Conservation (phyloP, 2,113 vertebrate genomes). For the Dipodomys ordii region DNA sequence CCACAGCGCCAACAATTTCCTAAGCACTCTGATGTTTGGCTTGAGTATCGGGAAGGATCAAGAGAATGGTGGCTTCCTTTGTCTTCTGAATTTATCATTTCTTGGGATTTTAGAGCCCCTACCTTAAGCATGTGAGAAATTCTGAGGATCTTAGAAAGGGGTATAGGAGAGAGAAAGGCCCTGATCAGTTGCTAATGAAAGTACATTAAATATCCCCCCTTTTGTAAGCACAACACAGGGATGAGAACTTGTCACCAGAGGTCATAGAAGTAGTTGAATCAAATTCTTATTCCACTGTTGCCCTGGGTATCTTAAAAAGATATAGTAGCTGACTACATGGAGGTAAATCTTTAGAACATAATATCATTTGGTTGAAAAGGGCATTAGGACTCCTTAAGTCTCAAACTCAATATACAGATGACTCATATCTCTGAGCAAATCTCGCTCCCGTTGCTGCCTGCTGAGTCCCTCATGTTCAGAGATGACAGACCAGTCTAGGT, state of each 20-base stretch:
- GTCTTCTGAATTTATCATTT: neutral
- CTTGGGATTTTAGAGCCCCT: neutral
- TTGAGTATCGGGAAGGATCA: neutral
- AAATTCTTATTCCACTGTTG: neutral
- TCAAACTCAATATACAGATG: neutral
- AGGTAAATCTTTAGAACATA: neutral
- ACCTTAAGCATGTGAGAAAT: neutral
- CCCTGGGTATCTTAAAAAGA: neutral
- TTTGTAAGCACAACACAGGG: neutral
- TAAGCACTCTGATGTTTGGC: neutral
- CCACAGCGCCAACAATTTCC: neutral
- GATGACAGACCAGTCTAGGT: neutral
- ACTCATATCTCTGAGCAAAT: neutral
- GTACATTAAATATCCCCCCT: neutral
- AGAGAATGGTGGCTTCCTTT: neutral
- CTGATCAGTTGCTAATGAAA: neutral
- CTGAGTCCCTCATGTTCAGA: neutral
- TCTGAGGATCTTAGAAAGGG: neutral
- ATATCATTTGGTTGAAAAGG: conserved; percentile 22
- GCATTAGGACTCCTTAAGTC: conserved; percentile 2
- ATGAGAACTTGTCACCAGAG: neutral
- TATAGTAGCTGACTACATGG: neutral
- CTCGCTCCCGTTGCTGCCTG: neutral
- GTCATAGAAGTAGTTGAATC: neutral
- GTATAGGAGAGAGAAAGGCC: too few species aligned